Evolutionary conservation across 2,888 invertebrate species (phyloP).

Genomic region (Apodemia zela): DNA sequence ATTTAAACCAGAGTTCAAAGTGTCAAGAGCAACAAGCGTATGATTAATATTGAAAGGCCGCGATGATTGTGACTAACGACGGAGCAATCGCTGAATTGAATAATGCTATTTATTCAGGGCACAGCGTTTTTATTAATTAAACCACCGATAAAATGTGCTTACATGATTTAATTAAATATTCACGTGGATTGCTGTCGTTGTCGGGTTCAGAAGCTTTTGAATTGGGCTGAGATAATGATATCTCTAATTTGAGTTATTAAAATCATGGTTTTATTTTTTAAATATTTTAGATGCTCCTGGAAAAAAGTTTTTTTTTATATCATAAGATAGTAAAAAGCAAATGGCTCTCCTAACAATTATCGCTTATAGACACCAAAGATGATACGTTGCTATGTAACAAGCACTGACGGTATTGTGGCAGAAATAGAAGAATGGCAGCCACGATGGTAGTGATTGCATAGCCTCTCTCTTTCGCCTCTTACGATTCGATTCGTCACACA

Average conservation of each 20-base stretch:
- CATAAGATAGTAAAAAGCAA: too few species aligned
- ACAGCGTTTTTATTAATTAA: constrained; percentile 34
- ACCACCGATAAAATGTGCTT: constrained; percentile 27
- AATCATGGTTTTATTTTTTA: background rate
- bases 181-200: constrained; percentile 2
- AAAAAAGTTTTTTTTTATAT: too few species aligned
- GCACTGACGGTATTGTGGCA: too few species aligned
- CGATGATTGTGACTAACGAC: constrained; percentile 60
- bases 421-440: too few species aligned
- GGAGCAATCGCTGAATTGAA: constrained; percentile 54
- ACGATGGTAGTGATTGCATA: too few species aligned
- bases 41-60: constrained; percentile 40
- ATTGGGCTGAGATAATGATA: background rate
- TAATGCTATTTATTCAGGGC: constrained; percentile 49
- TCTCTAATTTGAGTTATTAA: background rate
- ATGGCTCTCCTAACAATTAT: too few species aligned
- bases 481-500: too few species aligned
- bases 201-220: background rate
- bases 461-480: too few species aligned
- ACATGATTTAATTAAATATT: constrained; percentile 22
- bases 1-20: constrained; percentile 28
- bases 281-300: too few species aligned
- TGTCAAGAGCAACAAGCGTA: constrained; percentile 33
- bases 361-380: too few species aligned
- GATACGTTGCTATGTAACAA: too few species aligned